A percentile compares a stretch with the other conserved stretches of the same genome.
phyloP scores from a whole-genome alignment of 2,888 invertebrate genomes.

The Pollenia amentaria region DNA sequence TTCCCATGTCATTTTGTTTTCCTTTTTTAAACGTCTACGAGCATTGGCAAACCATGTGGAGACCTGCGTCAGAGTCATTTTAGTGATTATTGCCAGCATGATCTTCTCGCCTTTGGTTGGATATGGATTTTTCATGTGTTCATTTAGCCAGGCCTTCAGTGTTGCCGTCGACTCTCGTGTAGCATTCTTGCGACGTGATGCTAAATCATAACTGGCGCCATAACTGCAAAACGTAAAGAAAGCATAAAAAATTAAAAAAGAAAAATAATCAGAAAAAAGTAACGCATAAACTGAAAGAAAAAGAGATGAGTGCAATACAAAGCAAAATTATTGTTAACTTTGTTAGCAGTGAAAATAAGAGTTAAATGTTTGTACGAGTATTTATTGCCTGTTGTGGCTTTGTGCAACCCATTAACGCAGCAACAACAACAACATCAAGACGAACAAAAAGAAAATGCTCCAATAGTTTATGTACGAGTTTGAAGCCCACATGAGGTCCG shows the following conservation, averaged over 20 bases:
- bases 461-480: slow-evolving; percentile 18
- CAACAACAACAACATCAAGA: slow-evolving; percentile 26
- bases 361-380: slow-evolving; percentile 55
- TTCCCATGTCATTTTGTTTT: slow-evolving; percentile 99
- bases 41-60: slow-evolving; percentile 99
- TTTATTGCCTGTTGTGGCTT: slow-evolving; percentile 60
- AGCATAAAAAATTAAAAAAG: not conserved
- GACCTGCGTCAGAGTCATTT: slow-evolving; percentile 97
- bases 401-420: slow-evolving; percentile 69
- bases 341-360: slow-evolving; percentile 70
- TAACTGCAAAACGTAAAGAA: slow-evolving; percentile 87
- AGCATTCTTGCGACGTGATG: slow-evolving; percentile 97
- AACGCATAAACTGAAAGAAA: slow-evolving; percentile 41
- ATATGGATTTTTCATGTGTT: slow-evolving; percentile 98
- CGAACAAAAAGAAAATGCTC: slow-evolving; percentile 5
- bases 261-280: slow-evolving; percentile 22
- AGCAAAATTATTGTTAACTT: slow-evolving; percentile 71
- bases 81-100: slow-evolving; percentile 97
- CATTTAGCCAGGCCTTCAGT: slow-evolving; percentile 98
- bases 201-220: slow-evolving; percentile 97
- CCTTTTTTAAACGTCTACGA: slow-evolving; percentile 95
- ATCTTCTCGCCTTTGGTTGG: slow-evolving; percentile 98
- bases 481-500: slow-evolving; percentile 64
- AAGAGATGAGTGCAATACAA: slow-evolving; percentile 72
- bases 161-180: slow-evolving; percentile 99